Base-by-base conservation (phyloP, 1,140 invertebrate genomes). In the Daktulosphaira vitifoliae region DNA sequence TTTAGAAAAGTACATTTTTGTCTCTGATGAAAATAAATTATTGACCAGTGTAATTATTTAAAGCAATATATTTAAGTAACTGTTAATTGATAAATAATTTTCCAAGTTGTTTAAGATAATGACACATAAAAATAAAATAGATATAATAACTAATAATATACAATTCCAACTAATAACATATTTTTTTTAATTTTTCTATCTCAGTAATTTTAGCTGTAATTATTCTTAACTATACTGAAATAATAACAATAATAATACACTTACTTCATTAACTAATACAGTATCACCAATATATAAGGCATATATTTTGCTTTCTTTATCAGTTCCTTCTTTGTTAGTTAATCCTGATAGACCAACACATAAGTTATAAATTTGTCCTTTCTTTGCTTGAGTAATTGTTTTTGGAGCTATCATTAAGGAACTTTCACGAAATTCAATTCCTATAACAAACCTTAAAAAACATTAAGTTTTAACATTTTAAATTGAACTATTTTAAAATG, bases 231-330 rank as follows among this genome's bases (percentile, higher is more conserved):
- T 33, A 33, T 33, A 6, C 11, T 33, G 5, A 33, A 33, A 6
- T 5, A 33, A 33, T 33, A 33, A 33, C 29, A 33, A 33, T 33
- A 33, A 33, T 33, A 5, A 46, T 23, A 64, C 18, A 53, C 67
- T 71, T 75, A 83, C 88, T 71, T 94, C 91, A 75, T 91, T 93
- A 1, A 98, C 90, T 66, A 96, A 73, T 26, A 98, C 92, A 18
- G 96, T 99, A 77, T 99, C 96, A 16, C 95, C 96, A 70, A 99
- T 82, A 72, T 96, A 98, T 0, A 99, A 78, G 1, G 96, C 93
- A 76, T 97, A 96, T 4, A 78, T 84, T 81, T 97, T 96, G 66
- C 86, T 85, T 74, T 88, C 84, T 69, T 89, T 87, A 42, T 97
- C 92, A 25, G 82, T 81, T 1, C 90, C 85, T 33, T 88, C 84